Evolutionary conservation across 2,113 vertebrate genomes (phyloP).

Genomic region (Candoia aspera): DNA sequence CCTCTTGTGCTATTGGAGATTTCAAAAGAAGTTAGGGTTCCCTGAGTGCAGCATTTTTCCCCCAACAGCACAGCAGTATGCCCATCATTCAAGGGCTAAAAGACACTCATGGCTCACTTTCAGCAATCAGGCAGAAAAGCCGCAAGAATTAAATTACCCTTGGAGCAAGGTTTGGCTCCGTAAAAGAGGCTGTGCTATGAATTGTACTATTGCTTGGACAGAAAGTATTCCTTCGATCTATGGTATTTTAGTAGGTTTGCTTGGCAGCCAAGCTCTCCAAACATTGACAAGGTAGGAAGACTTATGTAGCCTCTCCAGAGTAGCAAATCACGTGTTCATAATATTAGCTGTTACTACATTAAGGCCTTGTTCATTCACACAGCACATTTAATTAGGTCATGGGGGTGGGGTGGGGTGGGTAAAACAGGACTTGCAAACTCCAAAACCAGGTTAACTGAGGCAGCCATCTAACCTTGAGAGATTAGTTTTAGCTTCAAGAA

Average conservation of each 20-base stretch:
- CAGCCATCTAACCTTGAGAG: background rate
- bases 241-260: background rate
- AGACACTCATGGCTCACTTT: background rate
- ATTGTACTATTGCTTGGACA: background rate
- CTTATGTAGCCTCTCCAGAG: background rate
- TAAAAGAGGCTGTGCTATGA: slow-evolving; percentile 11
- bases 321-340: background rate
- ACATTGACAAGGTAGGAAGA: background rate
- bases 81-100: background rate
- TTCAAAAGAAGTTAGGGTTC: background rate
- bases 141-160: background rate
- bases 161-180: background rate
- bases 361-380: background rate
- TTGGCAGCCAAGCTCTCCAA: background rate
- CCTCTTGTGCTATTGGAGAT: background rate
- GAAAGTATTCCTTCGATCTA: background rate
- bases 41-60: background rate
- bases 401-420: background rate
- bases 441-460: background rate
- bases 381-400: background rate
- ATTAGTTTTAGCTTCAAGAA: background rate
- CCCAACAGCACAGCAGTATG: background rate
- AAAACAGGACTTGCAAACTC: background rate
- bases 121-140: background rate
- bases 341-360: background rate